Evolutionary conservation across 35 echinoderm and acorn worm genomes (phyloP).

Genomic region (Apostichopus californicus): DNA sequence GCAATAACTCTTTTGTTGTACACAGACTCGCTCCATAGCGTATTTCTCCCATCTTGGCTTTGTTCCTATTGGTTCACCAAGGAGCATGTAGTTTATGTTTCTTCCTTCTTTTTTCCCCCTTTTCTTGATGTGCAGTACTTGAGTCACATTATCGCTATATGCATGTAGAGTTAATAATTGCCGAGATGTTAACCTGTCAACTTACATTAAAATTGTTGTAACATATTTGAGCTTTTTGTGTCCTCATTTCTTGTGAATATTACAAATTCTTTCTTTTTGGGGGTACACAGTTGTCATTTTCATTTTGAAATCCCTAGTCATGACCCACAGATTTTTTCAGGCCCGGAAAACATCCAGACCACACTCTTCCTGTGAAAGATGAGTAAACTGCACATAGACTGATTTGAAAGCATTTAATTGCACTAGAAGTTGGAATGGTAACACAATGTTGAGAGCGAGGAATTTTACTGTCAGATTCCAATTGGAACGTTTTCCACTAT

Average conservation of each 20-base stretch:
- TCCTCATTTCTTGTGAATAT: not conserved
- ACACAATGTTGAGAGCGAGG: too few relatives aligned
- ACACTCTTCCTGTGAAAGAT: too few relatives aligned
- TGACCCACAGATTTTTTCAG: too few relatives aligned
- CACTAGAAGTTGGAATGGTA: too few relatives aligned
- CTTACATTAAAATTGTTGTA: constrained; percentile 53
- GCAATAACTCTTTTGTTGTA: not conserved
- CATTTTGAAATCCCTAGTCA: too few relatives aligned
- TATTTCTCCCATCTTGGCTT: not conserved
- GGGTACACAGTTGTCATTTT: not conserved
- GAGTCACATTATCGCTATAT: constrained; percentile 47
- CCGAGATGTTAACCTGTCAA: constrained; percentile 27
- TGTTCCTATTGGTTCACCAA: not conserved
- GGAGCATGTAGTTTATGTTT: not conserved
- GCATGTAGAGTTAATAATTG: constrained; percentile 52
- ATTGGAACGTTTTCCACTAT: too few relatives aligned
- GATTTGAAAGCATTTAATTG: too few relatives aligned
- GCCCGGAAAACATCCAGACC: too few relatives aligned
- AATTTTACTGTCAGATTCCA: too few relatives aligned
- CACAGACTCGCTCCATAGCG: not conserved
- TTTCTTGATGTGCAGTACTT: constrained; percentile 49
- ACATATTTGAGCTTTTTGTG: not conserved
- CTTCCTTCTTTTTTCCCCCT: not conserved
- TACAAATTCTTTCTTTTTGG: not conserved
- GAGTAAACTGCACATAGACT: too few relatives aligned